Base-by-base conservation (phyloP, 2,797 vertebrate genomes). In the Sylvilagus floridanus region DNA sequence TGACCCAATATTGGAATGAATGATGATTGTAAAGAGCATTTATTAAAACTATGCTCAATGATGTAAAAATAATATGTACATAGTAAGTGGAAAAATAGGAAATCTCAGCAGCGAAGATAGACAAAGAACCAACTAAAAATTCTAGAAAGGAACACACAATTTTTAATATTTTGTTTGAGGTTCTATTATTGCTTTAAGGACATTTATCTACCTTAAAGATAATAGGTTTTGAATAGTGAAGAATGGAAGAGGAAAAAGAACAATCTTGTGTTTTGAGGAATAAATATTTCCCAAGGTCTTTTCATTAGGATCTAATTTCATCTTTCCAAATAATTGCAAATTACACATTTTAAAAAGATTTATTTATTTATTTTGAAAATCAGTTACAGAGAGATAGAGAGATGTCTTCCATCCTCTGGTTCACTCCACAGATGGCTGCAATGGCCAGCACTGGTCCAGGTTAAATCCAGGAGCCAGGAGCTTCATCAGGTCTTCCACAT, bases 271-370 rank as follows among this genome's bases (percentile, higher is more conserved):
- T 54, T 93, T 72, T 24, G 54, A 79, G 16, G 54, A 52, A 88
- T 19, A 54, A 77, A 83, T 90, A 6, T 42, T 11, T 63, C 24
- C 14, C 57, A 68, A 71, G 24, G 66, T 13, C 3, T 73, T 78
- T 89, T 14, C 28, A 14, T 87, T 71, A 79, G 78, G 21, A 47
- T 72, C 28, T 72, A 47, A 90, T 72, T 71, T 92, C 9, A 88
- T 57, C 60, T 72, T 88, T 88, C 35, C 19, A 95, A 75, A 68
- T 85, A 37, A 52, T 82, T 89, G 24, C 60, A 65, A 75, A 57
- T 57, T 63, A 24, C 22, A 17, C 17, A 68, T 91, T 69, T 57
- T 57, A 4, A 16, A 19, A 42, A 42, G 42, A 42, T 42, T 42
- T 57, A 57, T 57, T 57, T 16, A 57, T 57, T 57, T 57, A 35